Percentiles rank a stretch among this genome's conserved stretches.
Evolutionary conservation across 2,797 vertebrate genomes (phyloP).

Genomic region (Phataginus tetradactyla): DNA sequence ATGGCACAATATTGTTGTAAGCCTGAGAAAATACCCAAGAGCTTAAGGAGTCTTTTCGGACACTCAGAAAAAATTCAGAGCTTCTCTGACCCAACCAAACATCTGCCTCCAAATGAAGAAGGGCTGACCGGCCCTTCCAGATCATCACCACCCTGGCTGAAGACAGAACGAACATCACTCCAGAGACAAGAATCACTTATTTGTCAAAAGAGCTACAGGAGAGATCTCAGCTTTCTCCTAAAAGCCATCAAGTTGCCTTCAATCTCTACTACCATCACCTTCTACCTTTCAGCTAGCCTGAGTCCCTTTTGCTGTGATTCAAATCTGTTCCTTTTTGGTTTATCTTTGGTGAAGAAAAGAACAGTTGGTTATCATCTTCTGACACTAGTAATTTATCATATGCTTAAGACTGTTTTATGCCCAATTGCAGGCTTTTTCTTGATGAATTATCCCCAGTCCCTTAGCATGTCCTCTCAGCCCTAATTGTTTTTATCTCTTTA

Average conservation of each 20-base stretch:
- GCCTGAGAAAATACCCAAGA: constrained; percentile 68
- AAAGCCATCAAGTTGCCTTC: background rate
- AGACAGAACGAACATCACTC: background rate
- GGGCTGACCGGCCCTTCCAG: background rate
- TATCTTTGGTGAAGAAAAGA: constrained; percentile 17
- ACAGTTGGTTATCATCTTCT: background rate
- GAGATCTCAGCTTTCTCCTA: background rate
- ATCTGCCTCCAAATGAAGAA: background rate
- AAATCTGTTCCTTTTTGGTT: background rate
- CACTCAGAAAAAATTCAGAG: background rate
- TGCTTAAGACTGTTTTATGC: background rate
- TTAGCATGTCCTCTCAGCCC: background rate
- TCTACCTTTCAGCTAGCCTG: background rate
- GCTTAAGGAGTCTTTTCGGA: constrained; percentile 65
- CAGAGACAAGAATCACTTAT: background rate
- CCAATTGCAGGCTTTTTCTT: background rate
- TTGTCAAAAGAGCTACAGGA: background rate
- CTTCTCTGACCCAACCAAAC: background rate
- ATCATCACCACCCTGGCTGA: background rate
- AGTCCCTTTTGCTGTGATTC: background rate
- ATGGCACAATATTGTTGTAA: constrained; percentile 61
- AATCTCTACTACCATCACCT: background rate
- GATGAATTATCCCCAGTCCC: background rate
- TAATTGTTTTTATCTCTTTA: background rate
- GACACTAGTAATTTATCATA: background rate